Evolutionary conservation across 30 jellyfish, hydroid and myxozoan species (phyloP).

Genomic region (Aurelia sp.): DNA sequence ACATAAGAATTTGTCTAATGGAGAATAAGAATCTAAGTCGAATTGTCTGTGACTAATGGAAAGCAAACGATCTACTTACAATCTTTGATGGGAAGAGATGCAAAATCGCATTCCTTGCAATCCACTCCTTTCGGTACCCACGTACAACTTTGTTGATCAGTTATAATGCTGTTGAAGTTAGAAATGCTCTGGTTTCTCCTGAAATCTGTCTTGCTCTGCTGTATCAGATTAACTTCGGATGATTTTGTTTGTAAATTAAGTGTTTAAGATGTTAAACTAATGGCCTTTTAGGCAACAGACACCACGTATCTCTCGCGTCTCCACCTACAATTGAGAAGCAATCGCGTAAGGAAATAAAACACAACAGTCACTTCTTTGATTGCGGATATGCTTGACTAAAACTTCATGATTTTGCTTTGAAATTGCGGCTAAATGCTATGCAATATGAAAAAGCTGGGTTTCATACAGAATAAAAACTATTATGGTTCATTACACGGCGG

Average conservation of each 20-base stretch:
- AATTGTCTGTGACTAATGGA: no score
- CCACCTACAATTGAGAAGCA: neutral
- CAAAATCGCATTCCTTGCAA: constrained; percentile 15
- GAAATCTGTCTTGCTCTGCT: no score
- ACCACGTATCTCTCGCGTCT: constrained; percentile 1
- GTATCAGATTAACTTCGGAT: no score
- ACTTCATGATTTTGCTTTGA: constrained; percentile 53
- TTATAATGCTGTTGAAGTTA: no score
- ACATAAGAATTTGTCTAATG: neutral
- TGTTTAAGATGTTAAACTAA: neutral
- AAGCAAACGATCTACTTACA: constrained; percentile 25
- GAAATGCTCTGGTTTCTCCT: no score
- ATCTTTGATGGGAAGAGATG: constrained; percentile 4
- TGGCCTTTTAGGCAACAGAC: constrained; percentile 12
- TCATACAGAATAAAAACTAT: constrained; percentile 59
- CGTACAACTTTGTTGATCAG: neutral
- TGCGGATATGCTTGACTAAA: constrained; percentile 75
- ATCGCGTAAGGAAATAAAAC: constrained; percentile 32
- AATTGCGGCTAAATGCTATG: constrained; percentile 72
- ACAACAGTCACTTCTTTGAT: constrained; percentile 67
- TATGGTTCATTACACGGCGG: constrained; percentile 75
- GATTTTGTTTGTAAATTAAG: no score
- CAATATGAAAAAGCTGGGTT: constrained; percentile 65
- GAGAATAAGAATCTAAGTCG: neutral
- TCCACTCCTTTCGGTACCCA: constrained; percentile 5